Base-by-base conservation (phyloP, 2,113 vertebrate genomes). In the Arvicanthis niloticus region DNA sequence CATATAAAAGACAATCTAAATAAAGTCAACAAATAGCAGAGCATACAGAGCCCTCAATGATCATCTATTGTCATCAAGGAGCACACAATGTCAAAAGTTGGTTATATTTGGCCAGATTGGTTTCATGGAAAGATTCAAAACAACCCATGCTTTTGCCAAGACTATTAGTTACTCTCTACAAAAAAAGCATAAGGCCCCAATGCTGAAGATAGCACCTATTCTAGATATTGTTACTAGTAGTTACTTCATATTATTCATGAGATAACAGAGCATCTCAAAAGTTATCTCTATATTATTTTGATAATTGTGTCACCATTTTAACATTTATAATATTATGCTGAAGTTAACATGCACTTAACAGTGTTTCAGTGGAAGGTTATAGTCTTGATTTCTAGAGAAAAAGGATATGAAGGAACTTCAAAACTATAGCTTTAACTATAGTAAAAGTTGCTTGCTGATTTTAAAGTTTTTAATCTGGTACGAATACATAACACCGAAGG, bases 241-340 rank as follows among this genome's bases (percentile, higher is more conserved):
- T 67, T 42, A 31, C 26, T 73, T 65, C 51, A 56, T 60, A 81
- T 17, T 94, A 91, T 72, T 82, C 67, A 70, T 48, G 58, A 87
- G 21, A 88, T 87, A 82, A 92, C 10, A 65, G 42, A 77, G 10
- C 1, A 87, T 76, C 40, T 62, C 82, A 76, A 77, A 94, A 53
- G 24, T 67, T 76, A 76, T 3, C 58, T 68, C 16, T 48, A n/a
- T 42, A 9, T 16, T 67, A 3, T 53, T 81, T 68, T 21, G 90
- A 62, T 88, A 90, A 77, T 94, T 91, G 56, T 90, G 1, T 85
- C 19, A 80, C 4, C 6, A 92, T 45, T 73, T 76, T 82, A 94
- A 77, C 10, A 56, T 77, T 87, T 96, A 77, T 40, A 92, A 72
- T 56, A 89, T 81, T 6, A 62, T 40, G 6, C 31, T 88, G 24